A percentile compares a stretch with the other conserved stretches of the same genome.
Conservation (phyloP, 2,797 vertebrate genomes). For the Mustela erminea region DNA sequence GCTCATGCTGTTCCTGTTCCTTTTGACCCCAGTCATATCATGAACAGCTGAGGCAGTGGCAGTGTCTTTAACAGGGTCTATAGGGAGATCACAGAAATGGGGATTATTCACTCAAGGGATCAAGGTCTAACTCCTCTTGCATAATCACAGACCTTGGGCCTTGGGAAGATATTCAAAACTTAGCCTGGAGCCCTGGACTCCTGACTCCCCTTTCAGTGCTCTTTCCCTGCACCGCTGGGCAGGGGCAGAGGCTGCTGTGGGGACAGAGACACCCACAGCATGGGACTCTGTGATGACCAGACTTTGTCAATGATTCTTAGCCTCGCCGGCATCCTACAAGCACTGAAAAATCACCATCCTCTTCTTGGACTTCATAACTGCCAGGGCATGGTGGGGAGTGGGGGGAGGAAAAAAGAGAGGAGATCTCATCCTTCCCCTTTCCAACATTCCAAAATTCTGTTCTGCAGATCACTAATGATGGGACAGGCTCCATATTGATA, state of each 20-base stretch:
- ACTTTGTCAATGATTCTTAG: neutral
- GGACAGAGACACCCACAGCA: neutral
- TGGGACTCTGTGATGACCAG: neutral
- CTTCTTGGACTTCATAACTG: neutral
- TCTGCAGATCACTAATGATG: neutral
- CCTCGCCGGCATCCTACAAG: neutral
- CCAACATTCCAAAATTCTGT: neutral
- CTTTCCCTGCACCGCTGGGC: fast-evolving
- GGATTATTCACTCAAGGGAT: slow-evolving; percentile 50
- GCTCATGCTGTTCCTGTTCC: neutral
- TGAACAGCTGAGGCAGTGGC: neutral
- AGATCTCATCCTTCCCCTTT: neutral
- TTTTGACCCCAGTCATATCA: neutral
- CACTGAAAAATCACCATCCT: neutral
- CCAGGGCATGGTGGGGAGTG: neutral
- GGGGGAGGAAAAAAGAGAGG: neutral
- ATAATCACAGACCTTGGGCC: neutral
- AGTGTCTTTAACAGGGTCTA: neutral
- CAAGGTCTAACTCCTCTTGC: neutral
- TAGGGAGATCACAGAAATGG: neutral
- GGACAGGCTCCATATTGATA: neutral
- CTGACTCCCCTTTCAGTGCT: neutral
- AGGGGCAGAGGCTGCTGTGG: neutral
- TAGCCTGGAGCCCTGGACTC: neutral
- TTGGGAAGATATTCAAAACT: neutral